These are phyloP conservation scores for Sarcophaga peregrina DNA, from an alignment of 1,140 invertebrate species.

Conservation along the genomic window DNA sequence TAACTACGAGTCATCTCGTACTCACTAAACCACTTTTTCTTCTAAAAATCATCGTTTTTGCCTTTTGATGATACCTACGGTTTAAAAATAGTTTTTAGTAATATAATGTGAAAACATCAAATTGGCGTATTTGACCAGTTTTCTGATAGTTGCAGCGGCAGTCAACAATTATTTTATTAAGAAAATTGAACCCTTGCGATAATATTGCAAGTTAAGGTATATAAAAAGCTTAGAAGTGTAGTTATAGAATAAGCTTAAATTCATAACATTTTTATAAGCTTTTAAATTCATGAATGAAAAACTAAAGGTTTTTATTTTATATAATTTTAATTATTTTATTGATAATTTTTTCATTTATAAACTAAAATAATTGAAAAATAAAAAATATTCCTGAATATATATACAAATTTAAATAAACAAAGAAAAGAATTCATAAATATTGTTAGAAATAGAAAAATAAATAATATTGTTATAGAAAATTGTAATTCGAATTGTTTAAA, in stretches of 20 bases:
- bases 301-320: constrained; percentile 17
- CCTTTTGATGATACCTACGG: too few relatives aligned
- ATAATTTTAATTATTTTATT: constrained; percentile 31
- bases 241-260: constrained; percentile 6
- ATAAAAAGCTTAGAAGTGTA: too few relatives aligned
- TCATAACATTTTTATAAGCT: constrained; percentile 15
- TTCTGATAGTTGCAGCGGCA: too few relatives aligned
- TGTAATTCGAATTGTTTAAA: not conserved
- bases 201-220: too few relatives aligned
- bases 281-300: constrained; percentile 15
- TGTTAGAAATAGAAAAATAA: not conserved
- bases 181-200: too few relatives aligned
- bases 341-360: not conserved
- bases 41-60: too few relatives aligned
- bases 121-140: too few relatives aligned
- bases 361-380: not conserved
- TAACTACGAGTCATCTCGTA: too few relatives aligned
- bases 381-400: not conserved
- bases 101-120: too few relatives aligned
- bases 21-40: too few relatives aligned
- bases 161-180: too few relatives aligned
- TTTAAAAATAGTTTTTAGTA: too few relatives aligned
- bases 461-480: not conserved
- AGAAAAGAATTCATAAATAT: not conserved
- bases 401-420: not conserved